phyloP scores from a whole-genome alignment of 2,113 vertebrate species.

The Rhombomys opimus region DNA sequence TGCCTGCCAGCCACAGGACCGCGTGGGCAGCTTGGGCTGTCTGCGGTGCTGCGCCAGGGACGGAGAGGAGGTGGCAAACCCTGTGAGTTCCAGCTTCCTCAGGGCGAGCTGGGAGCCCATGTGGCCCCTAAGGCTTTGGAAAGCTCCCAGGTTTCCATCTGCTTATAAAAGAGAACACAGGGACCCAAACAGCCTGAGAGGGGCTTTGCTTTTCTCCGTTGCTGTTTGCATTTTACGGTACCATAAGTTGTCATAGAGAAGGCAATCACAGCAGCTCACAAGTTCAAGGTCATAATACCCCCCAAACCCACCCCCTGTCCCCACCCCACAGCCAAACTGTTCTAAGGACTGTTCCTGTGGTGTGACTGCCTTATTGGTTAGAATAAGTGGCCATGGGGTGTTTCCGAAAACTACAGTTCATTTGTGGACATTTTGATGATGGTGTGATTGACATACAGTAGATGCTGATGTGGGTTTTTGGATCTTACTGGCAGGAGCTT shows the following conservation, averaged over 20 bases:
- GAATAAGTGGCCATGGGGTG: not conserved
- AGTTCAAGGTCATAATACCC: not conserved
- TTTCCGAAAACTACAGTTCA: not conserved
- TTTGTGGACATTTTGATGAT: not conserved
- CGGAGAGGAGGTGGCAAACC: not conserved
- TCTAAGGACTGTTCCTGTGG: not conserved
- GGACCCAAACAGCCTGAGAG: not conserved
- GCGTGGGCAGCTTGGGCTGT: not conserved
- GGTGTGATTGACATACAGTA: not conserved
- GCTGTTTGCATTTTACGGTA: not conserved
- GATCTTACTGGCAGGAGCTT: not conserved
- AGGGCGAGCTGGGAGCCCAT: not conserved
- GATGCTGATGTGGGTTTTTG: not conserved
- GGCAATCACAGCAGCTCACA: not conserved
- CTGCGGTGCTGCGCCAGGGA: accelerated
- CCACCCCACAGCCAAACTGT: not conserved
- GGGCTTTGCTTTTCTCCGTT: slow-evolving; percentile 18
- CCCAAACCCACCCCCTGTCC: no score
- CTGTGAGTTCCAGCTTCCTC: not conserved
- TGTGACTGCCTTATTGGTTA: not conserved
- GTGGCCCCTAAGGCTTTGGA: not conserved
- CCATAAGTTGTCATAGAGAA: not conserved
- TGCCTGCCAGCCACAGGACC: not conserved
- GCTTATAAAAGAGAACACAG: not conserved
- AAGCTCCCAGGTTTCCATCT: not conserved